phyloP scores from a whole-genome alignment of 1,140 invertebrate genomes.

The silkworm (Bombyx mori) region ASM3026992v2 NC_085112.1:6015001-6015500 shows the following conservation, averaged over 20 bases:
- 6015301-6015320: slow-evolving; percentile 64
- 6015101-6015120: too few relatives aligned
- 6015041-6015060: too few relatives aligned
- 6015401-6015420: slow-evolving; percentile 59
- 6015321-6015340: slow-evolving; percentile 68
- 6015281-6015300: slow-evolving; percentile 65
- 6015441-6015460: slow-evolving; percentile 71
- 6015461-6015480: slow-evolving; percentile 69
- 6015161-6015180: not conserved
- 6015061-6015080: too few relatives aligned
- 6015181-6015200: not conserved
- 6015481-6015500: slow-evolving; percentile 64
- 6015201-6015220: slow-evolving; percentile 6
- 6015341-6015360: slow-evolving; percentile 52
- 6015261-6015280: slow-evolving; percentile 71
- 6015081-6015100: too few relatives aligned
- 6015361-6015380: slow-evolving; percentile 13
- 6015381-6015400: slow-evolving; percentile 31
- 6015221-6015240: slow-evolving; percentile 53
- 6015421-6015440: slow-evolving; percentile 67
- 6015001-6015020: slow-evolving; percentile 24
- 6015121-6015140: too few relatives aligned
- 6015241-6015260: slow-evolving; percentile 66
- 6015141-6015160: too few relatives aligned
- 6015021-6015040: not conserved